Evolutionary conservation across 35 echinoderm and acorn worm genomes (phyloP).

Genomic region (Apostichopus californicus): DNA sequence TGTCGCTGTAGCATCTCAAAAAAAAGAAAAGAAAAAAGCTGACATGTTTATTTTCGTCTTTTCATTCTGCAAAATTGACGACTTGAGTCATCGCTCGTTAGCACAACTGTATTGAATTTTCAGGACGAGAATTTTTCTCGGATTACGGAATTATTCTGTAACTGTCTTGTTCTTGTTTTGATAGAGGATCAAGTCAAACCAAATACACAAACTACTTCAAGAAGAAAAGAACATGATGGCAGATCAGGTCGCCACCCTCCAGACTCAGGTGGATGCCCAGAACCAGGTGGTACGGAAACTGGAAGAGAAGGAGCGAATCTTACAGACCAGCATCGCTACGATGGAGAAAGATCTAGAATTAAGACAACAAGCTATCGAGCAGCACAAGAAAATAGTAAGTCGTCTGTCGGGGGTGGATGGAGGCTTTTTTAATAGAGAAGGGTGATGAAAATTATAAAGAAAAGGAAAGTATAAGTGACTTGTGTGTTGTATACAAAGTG

Average conservation of each 20-base stretch:
- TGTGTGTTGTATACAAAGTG: no score
- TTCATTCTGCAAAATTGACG: no score
- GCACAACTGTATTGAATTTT: no score
- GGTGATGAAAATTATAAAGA: no score
- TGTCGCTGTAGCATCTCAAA: no score
- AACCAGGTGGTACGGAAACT: slow-evolving; percentile 94
- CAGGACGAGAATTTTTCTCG: no score
- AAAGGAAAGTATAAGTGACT: no score
- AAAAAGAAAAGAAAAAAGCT: no score
- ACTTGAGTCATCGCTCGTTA: no score
- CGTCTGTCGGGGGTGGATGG: background rate
- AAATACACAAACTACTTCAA: slow-evolving; percentile 91
- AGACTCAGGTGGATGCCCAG: slow-evolving; percentile 98
- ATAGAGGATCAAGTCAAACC: slow-evolving; percentile 97
- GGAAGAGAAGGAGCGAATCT: slow-evolving; percentile 94
- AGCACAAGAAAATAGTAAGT: slow-evolving; percentile 91
- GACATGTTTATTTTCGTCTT: no score
- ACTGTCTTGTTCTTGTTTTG: background rate
- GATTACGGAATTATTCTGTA: no score
- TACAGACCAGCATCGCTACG: slow-evolving; percentile 81
- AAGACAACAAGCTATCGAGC: slow-evolving; percentile 84
- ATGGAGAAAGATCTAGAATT: slow-evolving; percentile 91
- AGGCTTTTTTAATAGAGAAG: no score
- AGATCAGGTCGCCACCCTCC: slow-evolving; percentile 92
- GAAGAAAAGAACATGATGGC: slow-evolving; percentile 97